Conservation (phyloP, 2,888 invertebrate species). For the Abrostola triplasia region DNA sequence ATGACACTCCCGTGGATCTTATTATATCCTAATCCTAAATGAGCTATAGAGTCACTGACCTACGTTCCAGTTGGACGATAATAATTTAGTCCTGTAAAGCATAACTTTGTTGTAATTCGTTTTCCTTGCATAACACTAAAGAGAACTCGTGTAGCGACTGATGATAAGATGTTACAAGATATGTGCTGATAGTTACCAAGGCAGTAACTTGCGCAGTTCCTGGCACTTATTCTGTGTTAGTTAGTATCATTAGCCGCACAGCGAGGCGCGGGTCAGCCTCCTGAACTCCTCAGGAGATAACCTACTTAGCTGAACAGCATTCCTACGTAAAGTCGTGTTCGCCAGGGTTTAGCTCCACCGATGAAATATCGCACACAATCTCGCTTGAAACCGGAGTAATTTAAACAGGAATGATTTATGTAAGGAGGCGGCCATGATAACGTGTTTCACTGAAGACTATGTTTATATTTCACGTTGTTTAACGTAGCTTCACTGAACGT, state of each 20-base stretch:
- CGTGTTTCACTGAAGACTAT: constrained; percentile 43
- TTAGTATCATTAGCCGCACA: constrained; percentile 42
- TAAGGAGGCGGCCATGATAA: constrained; percentile 48
- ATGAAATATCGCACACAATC: constrained; percentile 51
- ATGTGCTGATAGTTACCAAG: constrained; percentile 29
- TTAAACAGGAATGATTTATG: constrained; percentile 56
- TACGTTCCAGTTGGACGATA: too few species aligned
- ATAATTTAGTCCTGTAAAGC: too few species aligned
- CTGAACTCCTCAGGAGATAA: constrained; percentile 34
- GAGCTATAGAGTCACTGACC: too few species aligned
- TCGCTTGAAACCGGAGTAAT: constrained; percentile 45
- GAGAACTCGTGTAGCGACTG: background rate
- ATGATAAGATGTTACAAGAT: constrained; percentile 17
- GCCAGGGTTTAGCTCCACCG: constrained; percentile 34
- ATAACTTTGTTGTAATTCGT: background rate
- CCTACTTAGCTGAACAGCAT: constrained; percentile 35
- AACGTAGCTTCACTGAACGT: constrained; percentile 32
- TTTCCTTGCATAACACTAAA: background rate
- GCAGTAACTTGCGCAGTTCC: constrained; percentile 44
- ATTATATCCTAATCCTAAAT: too few species aligned
- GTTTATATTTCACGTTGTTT: constrained; percentile 35
- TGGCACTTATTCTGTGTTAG: constrained; percentile 50
- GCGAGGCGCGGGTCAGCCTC: constrained; percentile 19
- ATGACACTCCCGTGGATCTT: too few species aligned
- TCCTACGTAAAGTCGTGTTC: constrained; percentile 37